Evolutionary conservation across 2,797 vertebrate genomes (phyloP).

Genomic region (Chelmon rostratus): DNA sequence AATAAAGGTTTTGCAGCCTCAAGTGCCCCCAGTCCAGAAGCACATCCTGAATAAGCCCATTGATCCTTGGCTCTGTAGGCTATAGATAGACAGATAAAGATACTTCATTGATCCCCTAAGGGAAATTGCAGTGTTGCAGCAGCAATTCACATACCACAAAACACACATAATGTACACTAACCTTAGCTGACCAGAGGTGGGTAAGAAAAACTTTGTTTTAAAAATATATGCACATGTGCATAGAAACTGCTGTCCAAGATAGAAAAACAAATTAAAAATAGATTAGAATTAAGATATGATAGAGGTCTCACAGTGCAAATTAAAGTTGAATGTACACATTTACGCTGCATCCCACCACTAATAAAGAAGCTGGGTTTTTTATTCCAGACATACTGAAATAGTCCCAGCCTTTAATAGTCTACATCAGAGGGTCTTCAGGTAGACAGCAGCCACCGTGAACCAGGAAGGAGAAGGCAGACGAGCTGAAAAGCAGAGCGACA

Average conservation of each 20-base stretch:
- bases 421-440: background rate
- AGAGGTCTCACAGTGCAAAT: too few relatives aligned
- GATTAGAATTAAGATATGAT: too few relatives aligned
- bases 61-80: background rate
- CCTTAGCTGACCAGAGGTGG: too few relatives aligned
- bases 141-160: too few relatives aligned
- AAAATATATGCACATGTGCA: too few relatives aligned
- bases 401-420: background rate
- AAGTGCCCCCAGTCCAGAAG: background rate
- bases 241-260: background rate
- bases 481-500: conserved; percentile 14
- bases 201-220: too few relatives aligned
- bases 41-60: background rate
- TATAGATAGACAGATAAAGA: too few relatives aligned
- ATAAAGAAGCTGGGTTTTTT: background rate
- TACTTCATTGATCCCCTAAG: too few relatives aligned
- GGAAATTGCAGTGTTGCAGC: too few relatives aligned
- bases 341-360: background rate
- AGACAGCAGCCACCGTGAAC: background rate
- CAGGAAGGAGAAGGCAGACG: conserved; percentile 3
- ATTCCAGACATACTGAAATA: background rate
- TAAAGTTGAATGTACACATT: too few relatives aligned
- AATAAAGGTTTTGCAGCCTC: background rate
- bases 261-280: too few relatives aligned
- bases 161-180: background rate